Evolutionary conservation across 2,888 invertebrate species (phyloP).

Genomic region (Macrostomum cliftonense): DNA sequence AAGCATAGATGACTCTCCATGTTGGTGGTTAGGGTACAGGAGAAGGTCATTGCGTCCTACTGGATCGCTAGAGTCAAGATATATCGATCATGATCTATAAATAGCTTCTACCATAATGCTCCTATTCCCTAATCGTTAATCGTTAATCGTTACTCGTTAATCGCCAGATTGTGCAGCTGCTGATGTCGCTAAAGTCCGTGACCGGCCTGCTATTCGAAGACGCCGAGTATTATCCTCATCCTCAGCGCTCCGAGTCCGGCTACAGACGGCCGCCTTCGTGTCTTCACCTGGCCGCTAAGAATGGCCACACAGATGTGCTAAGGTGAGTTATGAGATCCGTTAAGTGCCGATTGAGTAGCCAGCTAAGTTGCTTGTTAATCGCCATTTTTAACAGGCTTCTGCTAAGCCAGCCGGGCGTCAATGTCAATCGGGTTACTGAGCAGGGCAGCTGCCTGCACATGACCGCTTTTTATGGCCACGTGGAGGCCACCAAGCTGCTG

Average conservation of each 20-base stretch:
- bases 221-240: neutral
- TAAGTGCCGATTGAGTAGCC: no score
- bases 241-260: neutral
- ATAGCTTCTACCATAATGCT: no score
- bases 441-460: slow-evolving; percentile 40
- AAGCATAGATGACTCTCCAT: no score
- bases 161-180: neutral
- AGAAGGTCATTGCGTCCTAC: no score
- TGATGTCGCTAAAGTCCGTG: neutral
- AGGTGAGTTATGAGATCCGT: slow-evolving; percentile 11
- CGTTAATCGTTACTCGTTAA: neutral
- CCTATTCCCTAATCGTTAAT: no score
- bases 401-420: slow-evolving; percentile 33
- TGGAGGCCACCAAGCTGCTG: slow-evolving; percentile 38
- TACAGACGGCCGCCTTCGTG: neutral
- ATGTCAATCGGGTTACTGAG: slow-evolving; percentile 36
- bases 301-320: slow-evolving; percentile 35
- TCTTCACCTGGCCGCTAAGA: slow-evolving; percentile 34
- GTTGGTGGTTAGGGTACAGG: no score
- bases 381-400: slow-evolving; percentile 25
- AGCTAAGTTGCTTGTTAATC: no score
- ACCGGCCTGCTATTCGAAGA: neutral
- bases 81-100: no score
- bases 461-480: slow-evolving; percentile 37
- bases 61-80: no score